Evolutionary conservation across 2,797 vertebrate species (phyloP), one percentile per base, ranked within the genome.

Genomic region (Rachycentron canadum): DNA sequence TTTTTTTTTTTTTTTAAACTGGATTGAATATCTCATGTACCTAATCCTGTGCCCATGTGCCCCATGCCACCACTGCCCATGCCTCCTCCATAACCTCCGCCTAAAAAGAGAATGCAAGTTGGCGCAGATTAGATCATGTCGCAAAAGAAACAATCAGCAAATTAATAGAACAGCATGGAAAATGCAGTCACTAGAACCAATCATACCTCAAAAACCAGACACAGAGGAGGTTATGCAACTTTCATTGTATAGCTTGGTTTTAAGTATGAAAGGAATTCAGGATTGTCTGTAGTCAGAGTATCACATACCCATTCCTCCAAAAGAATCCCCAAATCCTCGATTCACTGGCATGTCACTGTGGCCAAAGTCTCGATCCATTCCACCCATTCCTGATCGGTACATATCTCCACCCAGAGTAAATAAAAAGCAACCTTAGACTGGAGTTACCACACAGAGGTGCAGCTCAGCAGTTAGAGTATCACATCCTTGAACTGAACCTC

Each of bases 1-100:
- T 43, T n/a, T n/a, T n/a, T n/a, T n/a, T n/a, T n/a, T n/a, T n/a
- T n/a, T n/a, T n/a, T n/a, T 3, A 52, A 52, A 13, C 1, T n/a
- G 16, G 28, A 62, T 52, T 53, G 26, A 91, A 92, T 93, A 91
- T 53, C 36, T 84, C 87, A 93, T 94, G 90, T 97, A 99, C 97
- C 97, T 96, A 99, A 94, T 95, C 96, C 97, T 94, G 96, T 93
- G 88, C 96, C 96, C 93, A 99, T 95, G 83, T 96, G 95, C 74
- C 97, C 96, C 95, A 98, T 97, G 94, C 96, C 95, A 94, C 97
- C 95, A 73, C 95, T 95, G 91, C 96, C 95, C 96, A 98, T 97
- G 94, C 96, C 96, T 94, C 96, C 97, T 92, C 96, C 95, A 95
- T 96, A 98, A 89, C 96, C 94, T 94, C 96, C 97, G 95, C 97